Conservation (phyloP, 2,113 vertebrate genomes). For the Geococcyx californianus region DNA sequence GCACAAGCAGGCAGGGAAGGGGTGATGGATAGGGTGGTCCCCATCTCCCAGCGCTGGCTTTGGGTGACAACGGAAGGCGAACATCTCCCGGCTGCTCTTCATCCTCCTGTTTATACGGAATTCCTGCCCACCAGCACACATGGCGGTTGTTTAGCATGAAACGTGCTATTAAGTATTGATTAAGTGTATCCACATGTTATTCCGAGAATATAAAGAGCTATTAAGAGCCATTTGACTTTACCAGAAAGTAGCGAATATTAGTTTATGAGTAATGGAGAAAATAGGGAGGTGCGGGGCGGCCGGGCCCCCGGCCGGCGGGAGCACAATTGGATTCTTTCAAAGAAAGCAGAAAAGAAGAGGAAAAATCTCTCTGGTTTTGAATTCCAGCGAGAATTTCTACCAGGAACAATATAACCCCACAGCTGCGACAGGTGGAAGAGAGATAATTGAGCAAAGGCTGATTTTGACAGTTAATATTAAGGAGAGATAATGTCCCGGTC, state of each 20-base stretch:
- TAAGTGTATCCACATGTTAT: slow-evolving; percentile 45
- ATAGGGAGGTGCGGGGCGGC: neutral
- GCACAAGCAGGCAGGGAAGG: neutral
- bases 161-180: slow-evolving; percentile 54
- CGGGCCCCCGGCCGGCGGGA: neutral
- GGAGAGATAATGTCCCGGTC: neutral
- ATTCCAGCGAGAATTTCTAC: slow-evolving; percentile 38
- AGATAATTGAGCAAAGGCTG: slow-evolving; percentile 58
- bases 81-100: neutral
- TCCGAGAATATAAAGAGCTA: slow-evolving; percentile 50
- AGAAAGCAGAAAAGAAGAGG: slow-evolving; percentile 1
- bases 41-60: neutral
- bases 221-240: slow-evolving; percentile 58
- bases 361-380: slow-evolving; percentile 15
- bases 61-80: neutral
- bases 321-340: neutral
- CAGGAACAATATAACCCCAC: slow-evolving; percentile 13
- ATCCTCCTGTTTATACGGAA: neutral
- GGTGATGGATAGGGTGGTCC: too few species aligned
- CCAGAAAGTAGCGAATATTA: slow-evolving; percentile 48
- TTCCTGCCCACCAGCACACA: neutral
- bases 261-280: slow-evolving; percentile 36
- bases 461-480: slow-evolving; percentile 57
- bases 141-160: neutral
- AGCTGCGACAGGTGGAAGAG: slow-evolving; percentile 42